A percentile compares a stretch with the other conserved stretches of the same genome.
These are phyloP conservation scores for Corythucha ciliata DNA, from an alignment of 2,888 invertebrate species.

Conservation along the genomic window DNA sequence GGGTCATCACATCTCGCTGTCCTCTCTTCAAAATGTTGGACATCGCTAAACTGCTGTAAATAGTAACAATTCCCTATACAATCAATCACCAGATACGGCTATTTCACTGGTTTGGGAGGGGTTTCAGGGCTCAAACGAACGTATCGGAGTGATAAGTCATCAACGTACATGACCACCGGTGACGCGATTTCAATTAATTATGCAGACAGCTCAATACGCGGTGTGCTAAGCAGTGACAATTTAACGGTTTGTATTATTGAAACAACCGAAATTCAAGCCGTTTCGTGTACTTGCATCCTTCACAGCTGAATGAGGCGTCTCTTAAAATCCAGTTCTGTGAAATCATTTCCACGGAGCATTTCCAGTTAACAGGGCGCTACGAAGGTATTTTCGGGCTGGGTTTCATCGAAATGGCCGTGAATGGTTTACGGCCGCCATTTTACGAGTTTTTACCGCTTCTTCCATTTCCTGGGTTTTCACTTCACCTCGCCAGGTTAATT, in stretches of 20 bases:
- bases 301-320: no score
- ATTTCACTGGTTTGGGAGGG: no score
- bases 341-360: no score
- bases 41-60: constrained; percentile 24
- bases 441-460: background rate
- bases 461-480: constrained; percentile 6
- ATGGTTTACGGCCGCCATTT: background rate
- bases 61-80: no score
- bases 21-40: constrained; percentile 18
- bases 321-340: no score
- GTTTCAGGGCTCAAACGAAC: constrained; percentile 17
- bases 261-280: no score
- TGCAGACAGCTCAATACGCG: background rate
- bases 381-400: constrained; percentile 17
- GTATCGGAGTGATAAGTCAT: constrained; percentile 13
- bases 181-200: constrained; percentile 2
- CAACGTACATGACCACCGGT: constrained; percentile 14
- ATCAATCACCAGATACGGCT: no score
- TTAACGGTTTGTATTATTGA: no score
- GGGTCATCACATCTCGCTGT: constrained; percentile 24
- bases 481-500: constrained; percentile 7
- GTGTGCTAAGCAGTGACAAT: background rate
- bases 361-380: no score
- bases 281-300: no score
- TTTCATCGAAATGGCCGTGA: background rate